These are phyloP conservation scores for Cephalopholis sonnerati DNA, from an alignment of 2,113 vertebrate genomes.

Conservation along the genomic window DNA sequence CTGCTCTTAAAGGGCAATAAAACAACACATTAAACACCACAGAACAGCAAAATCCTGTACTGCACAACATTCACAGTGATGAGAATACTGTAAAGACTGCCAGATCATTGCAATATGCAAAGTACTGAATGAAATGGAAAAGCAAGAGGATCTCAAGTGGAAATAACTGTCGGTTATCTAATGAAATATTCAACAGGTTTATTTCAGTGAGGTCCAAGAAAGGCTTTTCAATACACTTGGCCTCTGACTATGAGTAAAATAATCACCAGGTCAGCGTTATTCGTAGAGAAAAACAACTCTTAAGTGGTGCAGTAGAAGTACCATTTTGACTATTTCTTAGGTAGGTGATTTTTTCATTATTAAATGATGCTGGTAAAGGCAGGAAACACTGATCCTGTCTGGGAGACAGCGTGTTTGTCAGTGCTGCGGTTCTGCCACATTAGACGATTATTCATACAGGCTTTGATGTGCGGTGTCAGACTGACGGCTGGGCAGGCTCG, in stretches of 20 bases:
- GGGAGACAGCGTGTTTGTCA: constrained; percentile 50
- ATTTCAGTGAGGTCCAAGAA: constrained; percentile 20
- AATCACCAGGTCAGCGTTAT: constrained; percentile 46
- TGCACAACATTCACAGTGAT: constrained; percentile 10
- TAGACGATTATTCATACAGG: constrained; percentile 70
- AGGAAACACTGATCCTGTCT: constrained; percentile 47
- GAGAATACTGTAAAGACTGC: constrained; percentile 16
- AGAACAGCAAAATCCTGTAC: constrained; percentile 16
- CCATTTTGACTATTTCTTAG: background rate
- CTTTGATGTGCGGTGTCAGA: constrained; percentile 64
- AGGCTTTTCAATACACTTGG: constrained; percentile 18
- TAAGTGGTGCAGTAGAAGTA: background rate
- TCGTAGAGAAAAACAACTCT: constrained; percentile 25
- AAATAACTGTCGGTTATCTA: constrained; percentile 52
- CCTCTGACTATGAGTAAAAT: constrained; percentile 28
- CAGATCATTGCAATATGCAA: constrained; percentile 37
- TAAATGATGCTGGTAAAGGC: constrained; percentile 32
- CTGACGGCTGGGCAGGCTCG: constrained; percentile 49
- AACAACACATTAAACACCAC: constrained; percentile 4
- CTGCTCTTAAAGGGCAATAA: constrained; percentile 30
- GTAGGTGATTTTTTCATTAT: constrained; percentile 50
- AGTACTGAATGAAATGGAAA: constrained; percentile 42
- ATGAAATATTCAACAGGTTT: constrained; percentile 74
- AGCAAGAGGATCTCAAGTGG: constrained; percentile 33
- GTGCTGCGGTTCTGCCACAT: constrained; percentile 59